phyloP scores from a whole-genome alignment of 1,140 invertebrate species.

The Heliconius melpomene region DNA sequence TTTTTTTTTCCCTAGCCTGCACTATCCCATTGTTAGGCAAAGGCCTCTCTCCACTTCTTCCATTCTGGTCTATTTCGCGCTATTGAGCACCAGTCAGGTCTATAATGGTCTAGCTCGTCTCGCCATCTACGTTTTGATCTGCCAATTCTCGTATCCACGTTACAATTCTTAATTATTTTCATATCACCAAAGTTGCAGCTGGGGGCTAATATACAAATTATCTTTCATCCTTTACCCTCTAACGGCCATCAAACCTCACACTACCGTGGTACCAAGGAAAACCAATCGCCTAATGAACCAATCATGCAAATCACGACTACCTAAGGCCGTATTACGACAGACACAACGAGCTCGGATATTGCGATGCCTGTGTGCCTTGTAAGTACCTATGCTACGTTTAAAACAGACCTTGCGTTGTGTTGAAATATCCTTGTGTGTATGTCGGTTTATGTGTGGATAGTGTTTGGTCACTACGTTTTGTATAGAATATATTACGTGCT shows the following conservation, averaged over 20 bases:
- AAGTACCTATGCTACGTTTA: neutral
- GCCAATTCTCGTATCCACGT: neutral
- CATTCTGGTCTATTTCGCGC: no score
- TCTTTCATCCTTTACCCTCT: neutral
- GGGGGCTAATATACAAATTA: no score
- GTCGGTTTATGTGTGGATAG: neutral
- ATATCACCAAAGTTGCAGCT: no score
- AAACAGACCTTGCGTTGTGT: neutral
- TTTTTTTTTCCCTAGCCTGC: neutral
- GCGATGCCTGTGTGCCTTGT: neutral
- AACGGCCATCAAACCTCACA: conserved; percentile 1
- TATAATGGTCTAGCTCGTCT: no score
- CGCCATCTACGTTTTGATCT: no score
- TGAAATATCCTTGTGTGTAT: neutral
- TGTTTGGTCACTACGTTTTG: neutral
- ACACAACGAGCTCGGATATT: neutral
- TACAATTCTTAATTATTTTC: neutral
- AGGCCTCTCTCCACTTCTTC: no score
- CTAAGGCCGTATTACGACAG: conserved; percentile 1
- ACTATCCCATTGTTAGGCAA: no score
- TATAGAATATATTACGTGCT: neutral
- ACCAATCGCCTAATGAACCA: neutral
- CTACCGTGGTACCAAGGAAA: neutral
- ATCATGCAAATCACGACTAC: neutral
- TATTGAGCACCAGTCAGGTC: no score